phyloP scores from a whole-genome alignment of 2,888 invertebrate species.

The Agrochola lota region DNA sequence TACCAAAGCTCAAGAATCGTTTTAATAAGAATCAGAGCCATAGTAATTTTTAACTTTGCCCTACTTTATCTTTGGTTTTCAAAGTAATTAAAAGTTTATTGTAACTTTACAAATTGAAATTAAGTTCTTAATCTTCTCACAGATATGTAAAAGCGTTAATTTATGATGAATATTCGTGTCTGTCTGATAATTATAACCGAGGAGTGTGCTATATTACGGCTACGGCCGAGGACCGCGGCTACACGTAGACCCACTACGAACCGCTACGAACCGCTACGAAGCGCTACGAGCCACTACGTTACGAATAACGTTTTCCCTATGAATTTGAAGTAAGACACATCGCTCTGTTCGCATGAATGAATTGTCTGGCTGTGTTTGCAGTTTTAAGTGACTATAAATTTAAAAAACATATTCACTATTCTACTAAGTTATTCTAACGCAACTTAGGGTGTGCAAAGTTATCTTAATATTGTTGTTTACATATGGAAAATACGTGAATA shows the following conservation, averaged over 20 bases:
- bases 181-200: not conserved
- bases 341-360: not conserved
- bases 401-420: not conserved
- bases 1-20: slow-evolving; percentile 13
- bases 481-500: not conserved
- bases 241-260: not conserved
- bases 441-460: not conserved
- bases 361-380: not conserved
- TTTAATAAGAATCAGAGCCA: slow-evolving; percentile 13
- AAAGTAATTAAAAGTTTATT: slow-evolving; percentile 22
- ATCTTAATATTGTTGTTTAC: not conserved
- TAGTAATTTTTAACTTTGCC: not conserved
- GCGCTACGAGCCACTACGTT: slow-evolving; percentile 15
- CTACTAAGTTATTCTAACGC: not conserved
- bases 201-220: not conserved
- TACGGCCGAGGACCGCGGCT: not conserved
- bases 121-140: slow-evolving; percentile 17
- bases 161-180: slow-evolving; percentile 9
- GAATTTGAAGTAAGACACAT: slow-evolving; percentile 12
- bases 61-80: slow-evolving; percentile 18
- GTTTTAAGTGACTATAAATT: not conserved
- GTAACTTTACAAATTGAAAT: slow-evolving; percentile 14
- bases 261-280: slow-evolving; percentile 33
- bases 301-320: slow-evolving; percentile 3
- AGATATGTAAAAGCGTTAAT: slow-evolving; percentile 14